Evolutionary conservation across 2,797 vertebrate species (phyloP).

Genomic region (Pachyuromys duprasi): DNA sequence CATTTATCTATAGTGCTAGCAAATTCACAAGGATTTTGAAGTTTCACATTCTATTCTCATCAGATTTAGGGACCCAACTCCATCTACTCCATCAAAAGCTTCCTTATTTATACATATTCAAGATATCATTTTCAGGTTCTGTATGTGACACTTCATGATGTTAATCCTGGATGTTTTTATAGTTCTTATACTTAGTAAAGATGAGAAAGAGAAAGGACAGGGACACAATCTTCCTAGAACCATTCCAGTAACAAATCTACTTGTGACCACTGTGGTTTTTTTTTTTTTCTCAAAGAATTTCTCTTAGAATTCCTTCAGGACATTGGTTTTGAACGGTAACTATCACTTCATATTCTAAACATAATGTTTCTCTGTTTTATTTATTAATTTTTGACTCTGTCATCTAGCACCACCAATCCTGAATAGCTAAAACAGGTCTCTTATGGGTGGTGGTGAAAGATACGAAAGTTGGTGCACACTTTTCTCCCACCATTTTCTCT

Average conservation of each 20-base stretch:
- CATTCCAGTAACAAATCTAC: not conserved
- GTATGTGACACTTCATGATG: not conserved
- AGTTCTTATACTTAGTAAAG: not conserved
- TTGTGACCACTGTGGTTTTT: not conserved
- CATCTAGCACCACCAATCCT: not conserved
- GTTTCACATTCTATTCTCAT: not conserved
- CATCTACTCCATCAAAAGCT: not conserved
- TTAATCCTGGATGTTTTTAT: not conserved
- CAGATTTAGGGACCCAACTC: not conserved
- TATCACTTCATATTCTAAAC: not conserved
- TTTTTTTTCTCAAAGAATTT: slow-evolving; percentile 36
- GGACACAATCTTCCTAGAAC: not conserved
- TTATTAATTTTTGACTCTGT: not conserved
- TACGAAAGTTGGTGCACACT: not conserved
- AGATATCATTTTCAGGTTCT: not conserved
- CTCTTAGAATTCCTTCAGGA: not conserved
- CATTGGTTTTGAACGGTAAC: not conserved
- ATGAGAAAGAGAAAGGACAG: not conserved
- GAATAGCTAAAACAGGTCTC: not conserved
- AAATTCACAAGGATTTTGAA: not conserved
- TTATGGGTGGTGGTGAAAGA: not conserved
- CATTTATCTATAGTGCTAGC: not conserved
- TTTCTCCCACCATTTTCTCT: not conserved
- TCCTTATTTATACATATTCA: not conserved
- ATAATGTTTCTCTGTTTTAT: not conserved